Percentiles rank a stretch among this genome's conserved stretches.
Conservation (phyloP, 2,113 vertebrate genomes). For the Dicaeum eximium region DNA sequence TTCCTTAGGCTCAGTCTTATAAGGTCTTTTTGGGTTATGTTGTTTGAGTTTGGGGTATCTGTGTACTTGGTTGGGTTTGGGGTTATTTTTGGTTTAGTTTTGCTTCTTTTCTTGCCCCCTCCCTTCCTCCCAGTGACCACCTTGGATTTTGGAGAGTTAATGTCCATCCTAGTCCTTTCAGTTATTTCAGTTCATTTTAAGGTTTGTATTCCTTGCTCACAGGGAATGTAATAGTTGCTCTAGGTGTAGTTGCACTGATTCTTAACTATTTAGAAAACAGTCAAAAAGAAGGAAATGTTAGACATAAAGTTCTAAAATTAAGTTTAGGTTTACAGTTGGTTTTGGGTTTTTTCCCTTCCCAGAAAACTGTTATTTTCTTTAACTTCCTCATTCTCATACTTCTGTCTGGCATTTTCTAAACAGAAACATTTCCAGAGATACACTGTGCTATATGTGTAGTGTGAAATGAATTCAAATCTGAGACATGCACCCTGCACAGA, state of each 20-base stretch:
- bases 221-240: neutral
- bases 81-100: accelerated
- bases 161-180: neutral
- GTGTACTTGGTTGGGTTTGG: neutral
- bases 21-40: neutral
- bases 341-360: accelerated
- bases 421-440: neutral
- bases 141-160: neutral
- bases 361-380: neutral
- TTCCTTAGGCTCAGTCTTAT: neutral
- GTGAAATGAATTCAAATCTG: neutral
- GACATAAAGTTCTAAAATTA: neutral
- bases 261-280: neutral
- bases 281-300: neutral
- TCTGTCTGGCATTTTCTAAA: neutral
- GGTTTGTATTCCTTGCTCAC: neutral
- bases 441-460: neutral
- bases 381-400: neutral
- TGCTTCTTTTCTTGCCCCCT: neutral
- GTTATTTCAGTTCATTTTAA: neutral
- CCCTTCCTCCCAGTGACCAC: accelerated
- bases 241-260: neutral
- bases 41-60: neutral
- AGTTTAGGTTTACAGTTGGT: neutral
- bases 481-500: neutral